Percentiles rank a stretch among this genome's conserved stretches.
phyloP scores from a whole-genome alignment of 1,140 invertebrate species.

The Aplysia californica region DNA sequence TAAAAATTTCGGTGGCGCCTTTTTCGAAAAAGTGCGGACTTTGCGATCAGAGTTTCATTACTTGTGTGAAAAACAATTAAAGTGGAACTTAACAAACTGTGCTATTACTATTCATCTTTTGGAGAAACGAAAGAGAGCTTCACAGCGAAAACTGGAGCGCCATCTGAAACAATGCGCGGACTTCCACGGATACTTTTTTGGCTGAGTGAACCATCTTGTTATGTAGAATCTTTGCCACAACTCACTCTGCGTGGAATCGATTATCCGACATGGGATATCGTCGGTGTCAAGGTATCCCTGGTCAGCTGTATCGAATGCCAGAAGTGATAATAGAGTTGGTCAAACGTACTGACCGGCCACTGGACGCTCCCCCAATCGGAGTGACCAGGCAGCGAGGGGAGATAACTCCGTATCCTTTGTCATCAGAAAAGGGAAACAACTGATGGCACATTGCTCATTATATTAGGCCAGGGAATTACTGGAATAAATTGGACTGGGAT shows the following conservation, averaged over 20 bases:
- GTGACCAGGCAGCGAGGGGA: neutral
- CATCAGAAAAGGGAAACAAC: neutral
- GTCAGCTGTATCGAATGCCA: neutral
- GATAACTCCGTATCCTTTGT: neutral
- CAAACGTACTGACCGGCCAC: neutral
- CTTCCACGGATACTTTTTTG: too few relatives aligned
- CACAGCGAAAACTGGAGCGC: too few relatives aligned
- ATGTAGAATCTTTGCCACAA: too few relatives aligned
- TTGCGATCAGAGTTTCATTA: too few relatives aligned
- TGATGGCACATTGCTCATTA: slow-evolving; percentile 20
- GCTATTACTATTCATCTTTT: too few relatives aligned
- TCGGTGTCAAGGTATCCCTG: neutral
- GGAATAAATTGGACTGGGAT: slow-evolving; percentile 22
- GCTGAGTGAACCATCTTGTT: too few relatives aligned
- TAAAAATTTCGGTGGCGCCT: too few relatives aligned
- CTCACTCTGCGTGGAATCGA: neutral
- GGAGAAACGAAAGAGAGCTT: too few relatives aligned
- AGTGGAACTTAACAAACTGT: too few relatives aligned
- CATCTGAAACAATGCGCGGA: too few relatives aligned
- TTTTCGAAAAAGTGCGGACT: too few relatives aligned
- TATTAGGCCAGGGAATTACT: slow-evolving; percentile 16
- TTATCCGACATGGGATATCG: neutral
- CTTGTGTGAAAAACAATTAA: too few relatives aligned
- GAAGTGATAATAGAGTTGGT: neutral
- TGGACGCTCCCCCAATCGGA: neutral